A percentile compares a stretch with the other conserved stretches of the same genome.
Evolutionary conservation across 2,113 vertebrate species (phyloP).

Genomic region (Vombatus ursinus): DNA sequence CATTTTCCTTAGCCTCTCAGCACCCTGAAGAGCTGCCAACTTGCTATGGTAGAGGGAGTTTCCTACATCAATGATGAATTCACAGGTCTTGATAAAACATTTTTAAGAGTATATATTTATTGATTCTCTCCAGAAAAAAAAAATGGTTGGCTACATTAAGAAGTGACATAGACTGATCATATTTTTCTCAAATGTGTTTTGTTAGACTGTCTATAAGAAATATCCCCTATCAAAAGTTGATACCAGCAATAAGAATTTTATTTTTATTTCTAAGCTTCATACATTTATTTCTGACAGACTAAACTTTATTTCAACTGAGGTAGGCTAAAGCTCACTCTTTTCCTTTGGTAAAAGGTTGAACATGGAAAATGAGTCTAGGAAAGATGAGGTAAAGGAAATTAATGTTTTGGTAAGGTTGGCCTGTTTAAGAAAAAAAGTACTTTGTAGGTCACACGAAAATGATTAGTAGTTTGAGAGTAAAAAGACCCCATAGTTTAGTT

Average conservation of each 20-base stretch:
- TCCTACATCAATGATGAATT: neutral
- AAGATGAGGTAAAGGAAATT: neutral
- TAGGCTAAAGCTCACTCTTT: neutral
- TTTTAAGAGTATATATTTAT: neutral
- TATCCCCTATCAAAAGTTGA: neutral
- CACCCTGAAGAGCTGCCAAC: neutral
- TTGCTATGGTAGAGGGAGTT: neutral
- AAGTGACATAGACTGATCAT: neutral
- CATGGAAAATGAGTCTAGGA: neutral
- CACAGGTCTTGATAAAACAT: neutral
- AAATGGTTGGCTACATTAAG: neutral
- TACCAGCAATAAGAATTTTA: neutral
- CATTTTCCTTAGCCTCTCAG: neutral
- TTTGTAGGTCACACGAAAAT: slow-evolving; percentile 2
- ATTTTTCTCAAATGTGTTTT: slow-evolving; percentile 10
- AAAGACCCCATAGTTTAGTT: neutral
- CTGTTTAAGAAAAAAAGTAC: neutral
- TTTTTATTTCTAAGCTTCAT: slow-evolving; percentile 3
- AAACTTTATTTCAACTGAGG: slow-evolving; percentile 7
- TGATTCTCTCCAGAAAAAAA: neutral
- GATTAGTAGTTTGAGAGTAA: slow-evolving; percentile 13
- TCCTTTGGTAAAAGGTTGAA: slow-evolving; percentile 8
- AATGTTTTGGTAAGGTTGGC: neutral
- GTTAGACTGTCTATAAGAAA: neutral
- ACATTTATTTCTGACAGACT: neutral